phyloP scores from a whole-genome alignment of 2,888 invertebrate genomes.

The Lycaena phlaeas region DNA sequence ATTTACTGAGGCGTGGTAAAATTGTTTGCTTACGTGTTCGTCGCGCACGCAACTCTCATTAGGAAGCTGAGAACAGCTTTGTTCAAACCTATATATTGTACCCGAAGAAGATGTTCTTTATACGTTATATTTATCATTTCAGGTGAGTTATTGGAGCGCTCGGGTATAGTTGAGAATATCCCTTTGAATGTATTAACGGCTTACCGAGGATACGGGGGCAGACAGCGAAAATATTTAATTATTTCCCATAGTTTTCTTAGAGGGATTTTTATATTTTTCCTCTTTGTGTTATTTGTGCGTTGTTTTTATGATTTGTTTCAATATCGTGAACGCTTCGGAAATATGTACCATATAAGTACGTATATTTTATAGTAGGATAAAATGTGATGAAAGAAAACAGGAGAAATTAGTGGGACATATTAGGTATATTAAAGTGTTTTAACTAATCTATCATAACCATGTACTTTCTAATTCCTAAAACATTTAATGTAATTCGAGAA shows the following conservation, averaged over 20 bases:
- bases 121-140: slow-evolving; percentile 62
- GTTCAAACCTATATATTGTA: slow-evolving; percentile 66
- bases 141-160: slow-evolving; percentile 55
- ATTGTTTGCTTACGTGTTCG: slow-evolving; percentile 72
- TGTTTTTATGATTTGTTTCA: not conserved
- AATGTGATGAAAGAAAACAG: too few relatives aligned
- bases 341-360: too few relatives aligned
- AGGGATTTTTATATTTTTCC: not conserved
- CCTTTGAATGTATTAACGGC: slow-evolving; percentile 39
- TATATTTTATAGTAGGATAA: too few relatives aligned
- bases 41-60: slow-evolving; percentile 72
- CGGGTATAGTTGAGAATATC: slow-evolving; percentile 45
- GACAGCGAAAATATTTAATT: slow-evolving; percentile 16
- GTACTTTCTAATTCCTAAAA: not conserved
- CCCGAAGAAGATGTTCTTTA: slow-evolving; percentile 59
- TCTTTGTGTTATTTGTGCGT: slow-evolving; percentile 2
- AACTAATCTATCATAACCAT: too few relatives aligned
- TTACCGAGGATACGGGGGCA: slow-evolving; percentile 17
- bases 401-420: too few relatives aligned
- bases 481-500: too few relatives aligned
- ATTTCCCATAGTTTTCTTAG: slow-evolving; percentile 12
- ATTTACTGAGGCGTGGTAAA: slow-evolving; percentile 71
- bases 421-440: too few relatives aligned
- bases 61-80: slow-evolving; percentile 63
- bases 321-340: too few relatives aligned